Base-by-base conservation (phyloP, 2,113 vertebrate genomes). In the Microcebus murinus region DNA sequence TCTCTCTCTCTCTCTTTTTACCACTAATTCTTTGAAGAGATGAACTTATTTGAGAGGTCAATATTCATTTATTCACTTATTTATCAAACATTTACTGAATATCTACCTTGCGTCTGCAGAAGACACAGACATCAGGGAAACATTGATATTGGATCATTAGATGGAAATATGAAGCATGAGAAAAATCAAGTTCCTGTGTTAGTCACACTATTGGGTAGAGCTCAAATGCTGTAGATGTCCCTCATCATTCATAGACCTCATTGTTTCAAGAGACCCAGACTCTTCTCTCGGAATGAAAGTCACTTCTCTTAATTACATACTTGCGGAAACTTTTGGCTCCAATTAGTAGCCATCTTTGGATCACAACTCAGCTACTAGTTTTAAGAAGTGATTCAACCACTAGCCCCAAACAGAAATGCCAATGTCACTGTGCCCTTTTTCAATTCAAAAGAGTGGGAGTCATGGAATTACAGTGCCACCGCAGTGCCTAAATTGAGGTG, bases 291-390 rank as follows among this genome's bases (percentile, higher is more conserved):
- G 65, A 89, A 63, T 52, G 50, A 79, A 95, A 95, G 83, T 87
- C 89, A 67, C 63, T 84, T 93, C 59, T 90, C 34, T 80, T 93
- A 95, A 95, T 97, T 89, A 89, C 85, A 92, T 80, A 91, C 84
- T 96, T 95, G 89, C 95, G 95, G 87, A 96, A 97, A 96, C 77
- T 87, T 96, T 84, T 95, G 96, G 74, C 73, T 93, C 63, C 59
- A 57, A 29, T 80, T 57, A 73, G 65, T 68, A 90, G 67, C 71
- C 87, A 92, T 89, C 45, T 79, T 97, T 98, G 94, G 67, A 95
- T 94, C 52, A 2, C 20, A 95, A 96, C 89, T 91, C 52, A 96
- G 86, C 39, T 71, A 73, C 85, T 97, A 42, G 48, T 96, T 98
- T 97, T 85, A 96, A 96, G 98, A 97, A 36, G 55, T 67, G 93